Conservation (phyloP, 2,113 vertebrate species). For the Chamaea fasciata region DNA sequence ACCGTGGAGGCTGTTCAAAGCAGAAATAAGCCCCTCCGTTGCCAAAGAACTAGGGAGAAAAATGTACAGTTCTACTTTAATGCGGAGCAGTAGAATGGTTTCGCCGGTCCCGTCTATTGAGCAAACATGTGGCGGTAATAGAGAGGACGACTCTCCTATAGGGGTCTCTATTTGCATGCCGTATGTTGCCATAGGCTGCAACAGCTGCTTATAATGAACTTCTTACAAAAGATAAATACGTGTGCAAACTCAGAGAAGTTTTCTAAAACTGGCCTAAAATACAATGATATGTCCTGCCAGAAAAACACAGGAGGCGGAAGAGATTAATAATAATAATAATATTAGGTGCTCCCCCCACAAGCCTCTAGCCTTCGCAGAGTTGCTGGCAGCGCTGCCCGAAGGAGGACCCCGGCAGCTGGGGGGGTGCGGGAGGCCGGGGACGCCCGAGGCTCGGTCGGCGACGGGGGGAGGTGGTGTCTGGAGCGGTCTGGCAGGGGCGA, state of each 20-base stretch:
- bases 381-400: neutral
- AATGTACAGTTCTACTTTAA: neutral
- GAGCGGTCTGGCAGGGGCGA: neutral
- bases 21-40: neutral
- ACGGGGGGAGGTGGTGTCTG: neutral
- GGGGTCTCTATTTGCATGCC: constrained; percentile 41
- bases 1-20: neutral
- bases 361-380: neutral
- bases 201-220: neutral
- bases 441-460: neutral
- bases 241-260: neutral
- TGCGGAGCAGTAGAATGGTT: neutral
- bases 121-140: neutral
- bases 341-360: neutral
- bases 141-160: constrained; percentile 27
- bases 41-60: neutral
- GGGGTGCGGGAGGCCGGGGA: neutral
- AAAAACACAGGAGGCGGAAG: neutral
- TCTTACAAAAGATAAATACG: neutral
- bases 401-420: neutral
- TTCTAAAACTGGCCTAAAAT: neutral
- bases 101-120: neutral
- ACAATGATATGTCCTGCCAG: neutral
- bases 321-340: neutral
- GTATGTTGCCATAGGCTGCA: neutral